phyloP scores from a whole-genome alignment of 1,140 invertebrate species.

The Polypedilum vanderplanki region DNA sequence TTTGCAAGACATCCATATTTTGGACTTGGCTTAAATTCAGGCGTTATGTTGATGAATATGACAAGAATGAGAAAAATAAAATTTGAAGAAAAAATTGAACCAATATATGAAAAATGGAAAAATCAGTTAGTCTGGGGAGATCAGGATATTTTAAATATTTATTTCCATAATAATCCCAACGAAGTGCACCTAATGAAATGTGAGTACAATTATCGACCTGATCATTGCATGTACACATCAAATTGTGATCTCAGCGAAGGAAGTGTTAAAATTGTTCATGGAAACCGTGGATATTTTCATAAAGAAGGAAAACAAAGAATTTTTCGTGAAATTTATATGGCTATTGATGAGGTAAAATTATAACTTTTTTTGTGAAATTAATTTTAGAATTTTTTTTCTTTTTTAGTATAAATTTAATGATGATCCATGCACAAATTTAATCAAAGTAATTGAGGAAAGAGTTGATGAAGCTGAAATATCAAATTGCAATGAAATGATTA shows the following conservation, averaged over 20 bases:
- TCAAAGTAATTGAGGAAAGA: not conserved
- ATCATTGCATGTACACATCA: conserved; percentile 91
- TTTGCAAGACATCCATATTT: conserved; percentile 94
- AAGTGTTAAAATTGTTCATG: conserved; percentile 72
- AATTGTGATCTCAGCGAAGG: conserved; percentile 77
- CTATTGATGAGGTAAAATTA: conserved; percentile 56
- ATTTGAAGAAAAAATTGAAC: conserved; percentile 76
- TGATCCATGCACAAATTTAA: not conserved
- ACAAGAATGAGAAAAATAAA: conserved; percentile 79
- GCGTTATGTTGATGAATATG: conserved; percentile 95
- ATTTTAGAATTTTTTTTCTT: not conserved
- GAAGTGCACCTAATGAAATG: conserved; percentile 77
- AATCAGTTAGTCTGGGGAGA: conserved; percentile 92
- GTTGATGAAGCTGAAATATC: not conserved
- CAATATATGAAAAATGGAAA: conserved; percentile 79
- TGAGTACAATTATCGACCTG: conserved; percentile 84
- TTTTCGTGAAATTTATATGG: conserved; percentile 67
- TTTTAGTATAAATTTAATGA: not conserved
- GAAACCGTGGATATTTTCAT: conserved; percentile 78
- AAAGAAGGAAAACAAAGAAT: conserved; percentile 73
- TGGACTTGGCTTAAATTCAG: conserved; percentile 90
- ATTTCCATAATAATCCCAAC: conserved; percentile 85
- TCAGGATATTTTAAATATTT: conserved; percentile 95
- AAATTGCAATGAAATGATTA: not conserved
- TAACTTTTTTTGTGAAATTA: not conserved